These are phyloP conservation scores for Phyllotis vaccarum DNA, from an alignment of 2,797 vertebrate species.

Conservation along the genomic window DNA sequence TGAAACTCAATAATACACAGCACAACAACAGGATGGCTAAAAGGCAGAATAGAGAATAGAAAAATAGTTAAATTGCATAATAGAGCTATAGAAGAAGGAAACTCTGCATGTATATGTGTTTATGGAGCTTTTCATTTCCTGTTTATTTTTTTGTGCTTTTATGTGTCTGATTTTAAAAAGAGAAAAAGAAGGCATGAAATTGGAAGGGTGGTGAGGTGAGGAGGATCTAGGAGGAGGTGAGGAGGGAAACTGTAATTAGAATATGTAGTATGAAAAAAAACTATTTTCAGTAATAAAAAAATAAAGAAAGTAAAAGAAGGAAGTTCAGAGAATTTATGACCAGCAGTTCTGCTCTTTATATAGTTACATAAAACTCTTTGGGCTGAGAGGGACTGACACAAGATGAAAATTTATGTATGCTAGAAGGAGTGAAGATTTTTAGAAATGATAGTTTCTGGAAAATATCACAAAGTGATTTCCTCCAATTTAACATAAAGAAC, in stretches of 20 bases:
- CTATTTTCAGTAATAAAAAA: background rate
- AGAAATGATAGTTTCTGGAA: background rate
- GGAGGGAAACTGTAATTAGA: background rate
- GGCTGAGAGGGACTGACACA: background rate
- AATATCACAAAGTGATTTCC: background rate
- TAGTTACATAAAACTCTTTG: background rate
- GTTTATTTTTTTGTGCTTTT: background rate
- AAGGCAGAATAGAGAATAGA: background rate
- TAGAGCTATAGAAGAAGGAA: background rate
- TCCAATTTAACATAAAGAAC: background rate
- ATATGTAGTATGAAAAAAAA: no score
- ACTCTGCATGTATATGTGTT: background rate
- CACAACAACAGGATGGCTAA: background rate
- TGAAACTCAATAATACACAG: background rate
- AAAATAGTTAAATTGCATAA: background rate
- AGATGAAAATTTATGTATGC: background rate
- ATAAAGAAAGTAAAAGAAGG: background rate
- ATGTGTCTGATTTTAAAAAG: background rate
- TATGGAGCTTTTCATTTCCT: background rate
- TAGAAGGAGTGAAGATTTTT: background rate
- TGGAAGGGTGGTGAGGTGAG: background rate
- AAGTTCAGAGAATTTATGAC: background rate
- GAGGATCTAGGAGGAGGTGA: background rate
- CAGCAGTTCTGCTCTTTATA: background rate
- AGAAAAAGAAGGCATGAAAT: background rate